Conservation (phyloP, 2,113 vertebrate species). For the Baryphthengus martii region DNA sequence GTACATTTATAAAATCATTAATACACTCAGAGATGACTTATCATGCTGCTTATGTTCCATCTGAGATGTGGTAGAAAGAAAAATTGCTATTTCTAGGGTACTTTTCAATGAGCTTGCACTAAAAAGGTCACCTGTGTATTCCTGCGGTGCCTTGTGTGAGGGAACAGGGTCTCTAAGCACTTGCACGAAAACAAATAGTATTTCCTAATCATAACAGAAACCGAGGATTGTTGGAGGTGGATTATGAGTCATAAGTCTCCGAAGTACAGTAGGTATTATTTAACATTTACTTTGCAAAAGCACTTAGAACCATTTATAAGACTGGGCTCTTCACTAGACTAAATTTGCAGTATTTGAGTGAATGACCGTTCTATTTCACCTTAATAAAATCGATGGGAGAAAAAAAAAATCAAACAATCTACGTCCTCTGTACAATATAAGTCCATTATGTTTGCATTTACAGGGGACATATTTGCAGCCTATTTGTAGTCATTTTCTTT, state of each 20-base stretch:
- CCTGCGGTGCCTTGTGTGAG: not conserved
- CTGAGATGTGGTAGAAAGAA: not conserved
- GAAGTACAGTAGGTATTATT: not conserved
- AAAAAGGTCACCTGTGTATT: constrained; percentile 1
- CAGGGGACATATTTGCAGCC: not conserved
- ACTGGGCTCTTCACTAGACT: not conserved
- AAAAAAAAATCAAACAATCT: not conserved
- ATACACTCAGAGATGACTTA: not conserved
- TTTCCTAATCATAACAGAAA: constrained; percentile 25
- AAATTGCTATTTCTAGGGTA: not conserved
- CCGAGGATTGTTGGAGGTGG: not conserved
- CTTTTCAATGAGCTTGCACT: not conserved
- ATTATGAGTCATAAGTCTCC: constrained; percentile 22
- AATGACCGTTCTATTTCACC: not conserved
- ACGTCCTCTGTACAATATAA: not conserved
- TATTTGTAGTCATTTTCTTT: not conserved
- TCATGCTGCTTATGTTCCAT: not conserved
- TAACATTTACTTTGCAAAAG: constrained; percentile 29
- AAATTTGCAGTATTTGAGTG: not conserved
- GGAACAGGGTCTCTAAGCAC: not conserved
- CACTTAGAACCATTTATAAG: not conserved
- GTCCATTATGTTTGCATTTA: not conserved
- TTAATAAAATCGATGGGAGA: not conserved
- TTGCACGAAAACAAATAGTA: constrained; percentile 15
- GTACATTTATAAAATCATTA: not conserved